Evolutionary conservation across 2,113 vertebrate species (phyloP).

Genomic region (Propithecus coquereli): DNA sequence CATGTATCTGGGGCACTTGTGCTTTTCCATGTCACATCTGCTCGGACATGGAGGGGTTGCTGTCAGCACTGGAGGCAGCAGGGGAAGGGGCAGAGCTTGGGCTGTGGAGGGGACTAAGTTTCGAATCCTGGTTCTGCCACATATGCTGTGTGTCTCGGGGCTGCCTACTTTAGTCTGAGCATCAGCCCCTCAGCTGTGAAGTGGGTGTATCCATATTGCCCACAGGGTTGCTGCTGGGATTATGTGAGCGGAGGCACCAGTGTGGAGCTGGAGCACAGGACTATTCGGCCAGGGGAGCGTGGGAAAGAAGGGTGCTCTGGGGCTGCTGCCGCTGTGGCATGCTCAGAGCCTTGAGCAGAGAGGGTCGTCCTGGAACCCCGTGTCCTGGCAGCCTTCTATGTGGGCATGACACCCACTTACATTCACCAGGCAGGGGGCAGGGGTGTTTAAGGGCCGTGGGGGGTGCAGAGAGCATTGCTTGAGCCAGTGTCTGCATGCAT

Average conservation of each 20-base stretch:
- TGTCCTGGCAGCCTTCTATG: neutral
- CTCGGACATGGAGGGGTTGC: neutral
- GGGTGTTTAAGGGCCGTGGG: neutral
- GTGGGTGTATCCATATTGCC: rapidly evolving
- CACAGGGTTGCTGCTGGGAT: neutral
- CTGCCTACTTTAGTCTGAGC: neutral
- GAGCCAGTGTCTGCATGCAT: neutral
- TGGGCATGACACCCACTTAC: neutral
- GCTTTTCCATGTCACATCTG: neutral
- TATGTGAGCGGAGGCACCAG: neutral
- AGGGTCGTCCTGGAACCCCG: rapidly evolving
- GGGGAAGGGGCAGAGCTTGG: neutral
- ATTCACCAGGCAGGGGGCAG: neutral
- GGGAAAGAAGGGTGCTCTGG: neutral
- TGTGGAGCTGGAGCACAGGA: neutral
- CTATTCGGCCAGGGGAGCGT: neutral
- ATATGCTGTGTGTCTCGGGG: neutral
- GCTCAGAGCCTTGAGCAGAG: neutral
- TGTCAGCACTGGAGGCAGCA: neutral
- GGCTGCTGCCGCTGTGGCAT: too few species aligned
- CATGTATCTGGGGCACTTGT: too few species aligned
- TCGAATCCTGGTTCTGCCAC: neutral
- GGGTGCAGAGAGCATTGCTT: neutral
- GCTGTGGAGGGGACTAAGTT: neutral
- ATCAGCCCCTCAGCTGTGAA: neutral